Evolutionary conservation across 2,888 invertebrate genomes (phyloP), one percentile per base, ranked within the genome.

Genomic region (Celastrina argiolus): DNA sequence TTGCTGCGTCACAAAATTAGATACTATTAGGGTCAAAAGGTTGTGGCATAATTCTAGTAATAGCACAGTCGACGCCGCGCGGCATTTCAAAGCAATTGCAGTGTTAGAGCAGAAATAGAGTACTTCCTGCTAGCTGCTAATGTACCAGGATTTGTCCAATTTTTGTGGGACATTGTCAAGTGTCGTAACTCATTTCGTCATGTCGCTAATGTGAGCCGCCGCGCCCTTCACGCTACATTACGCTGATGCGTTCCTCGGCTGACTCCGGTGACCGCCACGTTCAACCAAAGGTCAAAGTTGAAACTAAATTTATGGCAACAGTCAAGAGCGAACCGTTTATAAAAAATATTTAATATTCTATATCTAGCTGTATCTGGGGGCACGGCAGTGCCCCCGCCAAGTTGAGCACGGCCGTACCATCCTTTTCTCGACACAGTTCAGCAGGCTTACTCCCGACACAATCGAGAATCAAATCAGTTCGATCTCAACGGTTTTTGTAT

Each of bases 121-220:
- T 51, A 26, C 12, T 51, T 51, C 51, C 51, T 51, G 51, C 12
- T 18, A 51, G 22, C 51, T 8, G 12, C 18, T 34, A 16, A 61
- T 22, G 39, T 18, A 34, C 61, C 36, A 61, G 61, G 14, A 61
- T 61, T 61, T 61, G 61, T 1, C 61, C 61, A 61, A 61, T 61
- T 61, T 36, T 61, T 61, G 59, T 51, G 51, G 22, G 51, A 22
- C 10, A 8, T 28, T 28, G 7, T 36, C 36, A 22, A 51, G 51
- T 51, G 22, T 51, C 22, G 51, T 51, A 26, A 26, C 22, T 51
- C 18, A 51, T 51, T 22, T 26, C 51, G 51, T 51, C 51, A 51
- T 14, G 12, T 36, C 61, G 39, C 34, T 36, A 61, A 61, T 39
- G 61, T 18, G 39, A 61, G 61, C 7, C 34, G 34, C 31, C 34